phyloP scores from a whole-genome alignment of 2,113 vertebrate genomes.

The Syngnathoides biaculeatus region DNA sequence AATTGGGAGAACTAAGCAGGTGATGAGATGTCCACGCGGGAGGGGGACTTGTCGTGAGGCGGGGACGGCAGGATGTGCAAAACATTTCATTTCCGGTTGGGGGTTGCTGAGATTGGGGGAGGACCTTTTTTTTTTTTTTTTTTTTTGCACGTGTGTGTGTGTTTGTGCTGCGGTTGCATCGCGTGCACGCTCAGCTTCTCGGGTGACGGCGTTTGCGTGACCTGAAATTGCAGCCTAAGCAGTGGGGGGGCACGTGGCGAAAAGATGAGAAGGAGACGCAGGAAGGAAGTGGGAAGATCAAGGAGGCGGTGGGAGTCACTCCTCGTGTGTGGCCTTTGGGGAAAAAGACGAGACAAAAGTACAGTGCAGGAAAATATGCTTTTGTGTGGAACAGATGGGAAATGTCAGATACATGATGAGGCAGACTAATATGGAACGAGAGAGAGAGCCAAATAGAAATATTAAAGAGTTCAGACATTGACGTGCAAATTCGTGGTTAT shows the following conservation, averaged over 20 bases:
- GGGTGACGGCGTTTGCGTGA: slow-evolving; percentile 31
- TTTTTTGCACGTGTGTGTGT: no score
- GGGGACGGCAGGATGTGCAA: slow-evolving; percentile 41
- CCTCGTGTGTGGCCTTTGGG: no score
- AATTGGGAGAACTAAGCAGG: background rate
- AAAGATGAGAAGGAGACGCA: slow-evolving; percentile 1
- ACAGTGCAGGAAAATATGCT: background rate
- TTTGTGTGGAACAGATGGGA: background rate
- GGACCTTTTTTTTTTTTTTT: background rate
- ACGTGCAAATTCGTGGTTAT: no score
- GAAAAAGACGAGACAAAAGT: no score
- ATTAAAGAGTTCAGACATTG: no score
- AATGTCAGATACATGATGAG: no score
- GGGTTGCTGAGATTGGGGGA: slow-evolving; percentile 23
- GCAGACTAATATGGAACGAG: no score
- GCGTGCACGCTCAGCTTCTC: slow-evolving; percentile 47
- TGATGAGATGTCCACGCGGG: slow-evolving; percentile 8
- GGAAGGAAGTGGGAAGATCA: slow-evolving; percentile 39
- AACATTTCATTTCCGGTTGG: slow-evolving; percentile 42
- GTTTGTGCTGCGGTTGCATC: slow-evolving; percentile 19
- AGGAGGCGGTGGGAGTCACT: slow-evolving; percentile 38
- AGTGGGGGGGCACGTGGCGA: slow-evolving; percentile 33
- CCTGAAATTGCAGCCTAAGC: slow-evolving; percentile 47
- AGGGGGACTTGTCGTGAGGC: slow-evolving; percentile 2
- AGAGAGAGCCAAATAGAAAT: no score